Evolutionary conservation across 1,140 invertebrate genomes (phyloP).

Genomic region (Bombus affinis): DNA sequence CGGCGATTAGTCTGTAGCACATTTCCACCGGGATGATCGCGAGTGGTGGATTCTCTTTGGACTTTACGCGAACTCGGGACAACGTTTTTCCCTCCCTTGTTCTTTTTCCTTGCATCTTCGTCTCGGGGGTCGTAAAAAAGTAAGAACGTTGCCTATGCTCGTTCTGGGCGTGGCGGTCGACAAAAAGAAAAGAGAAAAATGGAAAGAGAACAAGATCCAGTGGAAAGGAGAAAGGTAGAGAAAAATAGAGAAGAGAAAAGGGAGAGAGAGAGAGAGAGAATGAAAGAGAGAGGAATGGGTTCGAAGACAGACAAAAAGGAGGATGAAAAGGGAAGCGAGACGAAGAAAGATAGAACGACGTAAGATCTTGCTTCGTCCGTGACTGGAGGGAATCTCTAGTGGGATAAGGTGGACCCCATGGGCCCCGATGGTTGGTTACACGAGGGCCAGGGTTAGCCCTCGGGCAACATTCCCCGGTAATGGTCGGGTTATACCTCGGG

Average conservation of each 20-base stretch:
- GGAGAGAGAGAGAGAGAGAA: not conserved
- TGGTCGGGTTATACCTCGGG: constrained; percentile 79
- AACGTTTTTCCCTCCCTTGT: not conserved
- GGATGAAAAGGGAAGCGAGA: not conserved
- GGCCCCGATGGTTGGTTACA: constrained; percentile 66
- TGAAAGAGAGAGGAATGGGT: constrained; percentile 22
- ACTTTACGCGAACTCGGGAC: not conserved
- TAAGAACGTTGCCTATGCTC: constrained; percentile 33
- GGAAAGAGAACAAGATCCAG: not conserved
- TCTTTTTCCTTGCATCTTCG: not conserved
- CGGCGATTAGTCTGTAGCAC: not conserved
- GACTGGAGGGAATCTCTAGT: constrained; percentile 62
- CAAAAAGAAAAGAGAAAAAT: not conserved
- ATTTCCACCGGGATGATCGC: not conserved
- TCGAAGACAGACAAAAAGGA: constrained; percentile 33
- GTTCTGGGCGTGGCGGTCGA: constrained; percentile 36
- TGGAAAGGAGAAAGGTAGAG: not conserved
- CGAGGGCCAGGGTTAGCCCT: constrained; percentile 74
- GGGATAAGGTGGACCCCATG: constrained; percentile 68
- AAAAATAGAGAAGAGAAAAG: not conserved
- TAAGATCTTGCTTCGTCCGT: constrained; percentile 57
- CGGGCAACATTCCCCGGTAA: constrained; percentile 81
- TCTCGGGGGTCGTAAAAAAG: constrained; percentile 24
- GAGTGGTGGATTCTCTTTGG: not conserved
- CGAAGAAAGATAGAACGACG: constrained; percentile 17